These are phyloP conservation scores for Dorcus hopei DNA, from an alignment of 2,888 invertebrate genomes.

Conservation along the genomic window DNA sequence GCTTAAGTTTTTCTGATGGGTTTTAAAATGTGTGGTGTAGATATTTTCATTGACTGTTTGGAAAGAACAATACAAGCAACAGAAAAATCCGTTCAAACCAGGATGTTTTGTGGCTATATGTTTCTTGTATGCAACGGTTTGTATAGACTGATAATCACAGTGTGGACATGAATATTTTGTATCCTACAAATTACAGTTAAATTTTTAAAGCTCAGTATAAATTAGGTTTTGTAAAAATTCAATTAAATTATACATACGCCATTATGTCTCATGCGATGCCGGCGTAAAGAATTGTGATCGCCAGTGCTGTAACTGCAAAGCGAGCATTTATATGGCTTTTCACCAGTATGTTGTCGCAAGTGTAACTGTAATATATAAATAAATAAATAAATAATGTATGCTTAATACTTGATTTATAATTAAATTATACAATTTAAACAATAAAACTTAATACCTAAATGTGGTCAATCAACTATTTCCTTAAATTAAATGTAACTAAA, in stretches of 20 bases:
- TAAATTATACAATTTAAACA: no score
- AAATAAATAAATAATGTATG: not conserved
- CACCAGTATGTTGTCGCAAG: conserved; percentile 72
- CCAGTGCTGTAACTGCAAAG: conserved; percentile 67
- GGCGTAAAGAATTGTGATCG: conserved; percentile 72
- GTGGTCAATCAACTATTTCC: no score
- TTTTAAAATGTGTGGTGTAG: conserved; percentile 54
- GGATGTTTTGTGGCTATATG: conserved; percentile 59
- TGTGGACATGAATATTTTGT: conserved; percentile 60
- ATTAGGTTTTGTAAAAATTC: not conserved
- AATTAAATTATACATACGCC: conserved; percentile 40
- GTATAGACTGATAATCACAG: conserved; percentile 67
- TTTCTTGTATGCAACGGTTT: conserved; percentile 64
- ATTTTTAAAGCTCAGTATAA: not conserved
- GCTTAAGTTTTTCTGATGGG: conserved; percentile 52
- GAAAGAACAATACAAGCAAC: conserved; percentile 56
- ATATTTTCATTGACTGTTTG: conserved; percentile 57
- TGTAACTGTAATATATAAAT: conserved; percentile 55
- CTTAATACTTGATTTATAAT: conserved; percentile 5
- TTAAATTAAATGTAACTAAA: no score
- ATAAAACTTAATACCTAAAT: no score
- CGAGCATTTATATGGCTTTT: conserved; percentile 72
- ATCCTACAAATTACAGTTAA: conserved; percentile 28
- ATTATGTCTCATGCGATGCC: conserved; percentile 62
- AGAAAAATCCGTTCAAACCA: conserved; percentile 50